Base-by-base conservation (phyloP, 2,888 invertebrate genomes). In the Chaitophorus viminalis region DNA sequence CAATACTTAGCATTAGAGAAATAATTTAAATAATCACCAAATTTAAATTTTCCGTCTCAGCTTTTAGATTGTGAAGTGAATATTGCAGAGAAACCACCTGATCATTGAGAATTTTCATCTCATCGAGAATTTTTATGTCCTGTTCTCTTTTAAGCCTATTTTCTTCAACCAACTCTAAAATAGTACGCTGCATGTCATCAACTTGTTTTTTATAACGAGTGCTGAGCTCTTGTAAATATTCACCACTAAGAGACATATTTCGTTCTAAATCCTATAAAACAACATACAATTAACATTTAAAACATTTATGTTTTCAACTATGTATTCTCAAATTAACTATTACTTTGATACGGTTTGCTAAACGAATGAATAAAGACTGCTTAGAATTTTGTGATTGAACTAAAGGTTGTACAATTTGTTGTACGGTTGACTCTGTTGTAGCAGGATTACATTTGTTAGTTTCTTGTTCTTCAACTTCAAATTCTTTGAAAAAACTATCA, bases 211-310 rank as follows among this genome's bases (percentile, higher is more conserved):
- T 98, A 92, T 99, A 99, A 29, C 98, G 94, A 88, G 96, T 94
- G 92, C 98, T 98, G 90, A 99, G 92, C 91, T 99, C 99, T 91
- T 99, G 99, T 90, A 99, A 93, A 92, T 99, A 99, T 92, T 98
- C 98, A 89, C 97, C 96, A 90, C 98, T 98, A 72, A 99, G 93
- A 25, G 98, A 98, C 95, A 99, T 97, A 92, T 99, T 99, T 90
- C 97, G 94, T 92, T 99, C 99, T 90, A 99, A 93, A 82, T 96
- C 95, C 95, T 96, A 92, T 89, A 93, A 93, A 65, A 89, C 82
- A 77, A 76, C 18, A 78, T 21, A n/a, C 11, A 70, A 78, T 68
- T 78, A 2, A 60, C 17, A 65, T 6, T 29, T 33, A 39, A 46
- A 72, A 17, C 54, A n/a, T n/a, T 46, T 46, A n/a, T 17, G 5